Base-by-base conservation (phyloP, 2,888 invertebrate genomes). In the Girardia tigrina region DNA sequence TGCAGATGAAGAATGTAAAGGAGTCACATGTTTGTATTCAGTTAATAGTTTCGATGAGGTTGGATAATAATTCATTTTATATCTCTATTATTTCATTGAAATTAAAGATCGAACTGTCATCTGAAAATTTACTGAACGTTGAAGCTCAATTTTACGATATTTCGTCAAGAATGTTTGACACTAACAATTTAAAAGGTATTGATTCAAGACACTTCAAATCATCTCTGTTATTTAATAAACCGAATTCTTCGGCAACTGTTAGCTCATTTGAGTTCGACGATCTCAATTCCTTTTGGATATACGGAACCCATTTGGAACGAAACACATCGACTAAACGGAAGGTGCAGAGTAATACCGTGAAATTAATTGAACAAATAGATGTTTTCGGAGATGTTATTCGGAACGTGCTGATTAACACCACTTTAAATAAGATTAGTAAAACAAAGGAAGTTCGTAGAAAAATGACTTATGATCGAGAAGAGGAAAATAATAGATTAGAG, bases 281-380 rank as follows among this genome's bases (percentile, higher is more conserved):
- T 8, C 6, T 56, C 6, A 56, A 56, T 6, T 56, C 56, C n/a
- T 56, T 56, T 16, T 56, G 56, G 56, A 4, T 56, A 20, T 56
- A 56, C 23, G 20, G 20, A 2, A 20, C n/a, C 4, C 6, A 8
- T 16, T n/a, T n/a, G 4, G 56, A 56, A 20, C 4, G n/a, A 56
- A 8, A 20, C 4, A 56, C 8, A 8, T 16, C 4, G 23, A n/a
- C 4, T 56, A n/a, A 4, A 6, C 4, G 4, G 20, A 6, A 4
- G 23, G n/a, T 16, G 4, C 56, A 56, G 6, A 20, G n/a, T 20
- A n/a, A 56, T n/a, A 56, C n/a, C 23, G 20, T 56, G n/a, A 56
- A 56, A 56, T 56, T 56, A 56, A n/a, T 56, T 4, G 56, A 56
- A 6, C 56, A 56, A n/a, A 20, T 56, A 56, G 56, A 56, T 56